Percentiles rank a stretch among this genome's conserved stretches.
Conservation (phyloP, 2,888 invertebrate genomes). For the Oasisia sp. region DNA sequence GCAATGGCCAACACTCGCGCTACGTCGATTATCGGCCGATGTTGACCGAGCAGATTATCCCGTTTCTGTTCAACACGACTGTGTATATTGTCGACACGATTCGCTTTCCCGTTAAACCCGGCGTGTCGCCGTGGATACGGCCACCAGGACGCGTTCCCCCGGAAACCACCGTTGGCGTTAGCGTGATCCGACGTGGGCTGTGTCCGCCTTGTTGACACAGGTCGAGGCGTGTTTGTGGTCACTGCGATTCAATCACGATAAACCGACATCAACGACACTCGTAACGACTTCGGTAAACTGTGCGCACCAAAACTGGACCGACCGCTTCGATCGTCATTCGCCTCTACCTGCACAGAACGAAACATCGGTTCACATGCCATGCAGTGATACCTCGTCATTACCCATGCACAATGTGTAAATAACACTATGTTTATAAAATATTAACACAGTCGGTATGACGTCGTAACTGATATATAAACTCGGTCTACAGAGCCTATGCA, state of each 20-base stretch:
- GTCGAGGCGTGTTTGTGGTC: background rate
- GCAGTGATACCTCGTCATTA: background rate
- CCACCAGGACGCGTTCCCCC: background rate
- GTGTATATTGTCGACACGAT: background rate
- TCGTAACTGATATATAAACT: background rate
- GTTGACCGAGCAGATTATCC: background rate
- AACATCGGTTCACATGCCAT: background rate
- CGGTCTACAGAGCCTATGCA: background rate
- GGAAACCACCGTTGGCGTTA: background rate
- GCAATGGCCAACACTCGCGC: background rate
- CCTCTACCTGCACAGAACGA: background rate
- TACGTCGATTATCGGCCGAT: background rate
- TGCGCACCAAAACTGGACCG: background rate
- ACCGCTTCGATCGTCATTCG: background rate
- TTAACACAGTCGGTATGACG: background rate
- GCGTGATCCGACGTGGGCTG: background rate
- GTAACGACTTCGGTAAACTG: background rate
- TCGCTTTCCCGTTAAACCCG: background rate
- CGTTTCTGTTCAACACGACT: background rate
- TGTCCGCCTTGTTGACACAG: background rate
- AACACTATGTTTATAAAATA: background rate
- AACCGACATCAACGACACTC: background rate
- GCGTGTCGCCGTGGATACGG: background rate
- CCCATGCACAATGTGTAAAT: background rate
- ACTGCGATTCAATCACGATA: background rate